phyloP scores from a whole-genome alignment of 2,888 invertebrate genomes.

The Luperina testacea region DNA sequence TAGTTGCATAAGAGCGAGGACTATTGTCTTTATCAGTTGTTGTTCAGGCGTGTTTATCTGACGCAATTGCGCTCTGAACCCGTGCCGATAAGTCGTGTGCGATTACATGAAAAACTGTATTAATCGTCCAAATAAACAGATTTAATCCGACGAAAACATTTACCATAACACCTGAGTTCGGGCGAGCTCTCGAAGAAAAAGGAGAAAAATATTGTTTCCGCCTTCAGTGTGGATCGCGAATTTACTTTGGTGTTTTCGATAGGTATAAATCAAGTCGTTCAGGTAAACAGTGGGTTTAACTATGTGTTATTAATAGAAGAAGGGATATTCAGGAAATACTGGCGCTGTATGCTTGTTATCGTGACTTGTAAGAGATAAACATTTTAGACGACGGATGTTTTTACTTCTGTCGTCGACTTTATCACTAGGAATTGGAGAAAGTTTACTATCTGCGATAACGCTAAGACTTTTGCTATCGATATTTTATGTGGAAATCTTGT shows the following conservation, averaged over 20 bases:
- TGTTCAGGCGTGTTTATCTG: constrained; percentile 71
- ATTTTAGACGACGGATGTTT: constrained; percentile 50
- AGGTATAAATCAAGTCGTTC: constrained; percentile 44
- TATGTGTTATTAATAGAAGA: constrained; percentile 50
- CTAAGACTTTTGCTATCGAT: constrained; percentile 40
- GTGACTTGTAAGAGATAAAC: constrained; percentile 47
- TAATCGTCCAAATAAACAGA: constrained; percentile 35
- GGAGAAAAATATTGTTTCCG: constrained; percentile 41
- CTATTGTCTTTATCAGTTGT: constrained; percentile 83
- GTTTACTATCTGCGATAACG: constrained; percentile 36
- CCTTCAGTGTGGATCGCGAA: constrained; percentile 16
- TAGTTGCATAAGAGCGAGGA: constrained; percentile 85
- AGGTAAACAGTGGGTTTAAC: constrained; percentile 57
- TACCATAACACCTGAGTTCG: constrained; percentile 27
- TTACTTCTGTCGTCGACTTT: constrained; percentile 32
- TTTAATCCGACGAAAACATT: constrained; percentile 40
- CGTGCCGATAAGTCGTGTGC: constrained; percentile 42
- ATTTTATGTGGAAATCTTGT: constrained; percentile 26
- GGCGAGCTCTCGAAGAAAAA: constrained; percentile 9
- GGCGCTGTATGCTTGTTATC: constrained; percentile 29
- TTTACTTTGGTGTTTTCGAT: constrained; percentile 34
- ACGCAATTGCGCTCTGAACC: constrained; percentile 74
- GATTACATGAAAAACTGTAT: constrained; percentile 38
- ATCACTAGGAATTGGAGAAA: constrained; percentile 48
- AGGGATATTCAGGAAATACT: constrained; percentile 50